These are phyloP conservation scores for Glomeris maerens DNA, from an alignment of 1,140 invertebrate species.

Conservation along the genomic window DNA sequence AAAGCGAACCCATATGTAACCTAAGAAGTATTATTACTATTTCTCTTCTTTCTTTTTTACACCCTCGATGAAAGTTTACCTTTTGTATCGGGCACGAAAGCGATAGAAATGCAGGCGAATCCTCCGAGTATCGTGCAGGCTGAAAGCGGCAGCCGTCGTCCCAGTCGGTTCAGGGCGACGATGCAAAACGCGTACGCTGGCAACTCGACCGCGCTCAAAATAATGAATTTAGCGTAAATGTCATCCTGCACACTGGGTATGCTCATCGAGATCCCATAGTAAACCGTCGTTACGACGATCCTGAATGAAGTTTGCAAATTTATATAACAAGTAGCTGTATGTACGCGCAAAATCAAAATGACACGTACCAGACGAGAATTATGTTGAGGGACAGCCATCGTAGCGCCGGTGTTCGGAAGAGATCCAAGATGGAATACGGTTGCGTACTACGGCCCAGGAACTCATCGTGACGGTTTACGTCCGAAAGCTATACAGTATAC, in stretches of 20 bases:
- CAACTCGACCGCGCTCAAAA: slow-evolving; percentile 10
- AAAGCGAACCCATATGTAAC: slow-evolving; percentile 10
- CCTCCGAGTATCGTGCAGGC: slow-evolving; percentile 15
- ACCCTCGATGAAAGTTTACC: background rate
- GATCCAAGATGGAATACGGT: slow-evolving; percentile 6
- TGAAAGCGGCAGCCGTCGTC: slow-evolving; percentile 2
- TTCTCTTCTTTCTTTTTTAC: background rate
- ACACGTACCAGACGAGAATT: slow-evolving; percentile 19
- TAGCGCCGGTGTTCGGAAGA: slow-evolving; percentile 15
- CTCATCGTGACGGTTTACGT: background rate
- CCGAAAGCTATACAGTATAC: background rate
- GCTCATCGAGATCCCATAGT: slow-evolving; percentile 29
- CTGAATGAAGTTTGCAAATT: slow-evolving; percentile 1
- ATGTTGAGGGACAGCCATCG: slow-evolving; percentile 19
- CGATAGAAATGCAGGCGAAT: slow-evolving; percentile 8
- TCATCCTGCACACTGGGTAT: slow-evolving; percentile 25
- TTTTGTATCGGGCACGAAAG: slow-evolving; percentile 8
- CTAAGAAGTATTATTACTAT: background rate
- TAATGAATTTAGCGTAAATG: slow-evolving; percentile 25
- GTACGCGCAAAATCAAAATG: background rate
- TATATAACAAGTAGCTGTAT: background rate
- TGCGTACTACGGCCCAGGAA: slow-evolving; percentile 1
- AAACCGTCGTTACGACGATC: slow-evolving; percentile 26
- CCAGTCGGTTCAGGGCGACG: slow-evolving; percentile 4
- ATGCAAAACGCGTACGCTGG: slow-evolving; percentile 11